Percentiles rank a stretch among this genome's conserved stretches.
Evolutionary conservation across 2,888 invertebrate species (phyloP).

Genomic region (Philereme vetulata): DNA sequence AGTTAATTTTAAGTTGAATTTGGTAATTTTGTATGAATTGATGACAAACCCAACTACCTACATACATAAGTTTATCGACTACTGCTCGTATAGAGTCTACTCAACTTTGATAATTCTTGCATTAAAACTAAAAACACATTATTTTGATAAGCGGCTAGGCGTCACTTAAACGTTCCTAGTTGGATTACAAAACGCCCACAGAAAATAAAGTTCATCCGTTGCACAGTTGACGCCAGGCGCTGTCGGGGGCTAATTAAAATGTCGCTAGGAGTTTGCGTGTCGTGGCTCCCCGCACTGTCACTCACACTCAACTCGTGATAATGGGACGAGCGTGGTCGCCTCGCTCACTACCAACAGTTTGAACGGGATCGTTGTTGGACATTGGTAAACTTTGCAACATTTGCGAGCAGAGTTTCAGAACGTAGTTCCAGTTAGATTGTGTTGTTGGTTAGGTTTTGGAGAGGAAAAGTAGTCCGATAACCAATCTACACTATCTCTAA

Average conservation of each 20-base stretch:
- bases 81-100: no score
- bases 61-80: no score
- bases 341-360: constrained; percentile 20
- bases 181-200: no score
- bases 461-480: background rate
- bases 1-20: no score
- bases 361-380: constrained; percentile 13
- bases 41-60: no score
- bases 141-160: no score
- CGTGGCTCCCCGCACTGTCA: constrained; percentile 47
- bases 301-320: constrained; percentile 42
- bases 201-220: constrained; percentile 29
- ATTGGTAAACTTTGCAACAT: constrained; percentile 13
- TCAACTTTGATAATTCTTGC: no score
- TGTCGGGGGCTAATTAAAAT: constrained; percentile 49
- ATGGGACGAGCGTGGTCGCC: constrained; percentile 16
- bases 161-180: no score
- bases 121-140: no score
- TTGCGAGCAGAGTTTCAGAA: constrained; percentile 13
- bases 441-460: constrained; percentile 7
- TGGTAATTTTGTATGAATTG: no score
- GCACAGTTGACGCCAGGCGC: constrained; percentile 25
- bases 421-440: constrained; percentile 10
- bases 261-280: constrained; percentile 38
- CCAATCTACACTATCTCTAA: background rate